Conservation (phyloP, 1,140 invertebrate genomes). For the Magallana angulata region DNA sequence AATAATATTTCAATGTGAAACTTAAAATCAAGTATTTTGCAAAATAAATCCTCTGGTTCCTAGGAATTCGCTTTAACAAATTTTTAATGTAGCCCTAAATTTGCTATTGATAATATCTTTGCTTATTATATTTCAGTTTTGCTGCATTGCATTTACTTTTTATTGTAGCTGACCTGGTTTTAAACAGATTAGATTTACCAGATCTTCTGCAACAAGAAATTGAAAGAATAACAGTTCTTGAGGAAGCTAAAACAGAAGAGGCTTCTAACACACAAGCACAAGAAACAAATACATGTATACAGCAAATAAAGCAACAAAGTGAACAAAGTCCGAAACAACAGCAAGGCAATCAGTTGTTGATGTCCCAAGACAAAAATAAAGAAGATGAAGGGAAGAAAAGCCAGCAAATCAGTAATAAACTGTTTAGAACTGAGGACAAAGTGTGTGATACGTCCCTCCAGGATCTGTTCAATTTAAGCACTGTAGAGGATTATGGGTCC, state of each 20-base stretch:
- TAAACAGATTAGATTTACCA: not conserved
- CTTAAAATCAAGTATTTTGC: no score
- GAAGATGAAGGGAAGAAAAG: not conserved
- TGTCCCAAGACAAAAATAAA: not conserved
- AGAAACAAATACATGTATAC: not conserved
- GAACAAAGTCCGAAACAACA: not conserved
- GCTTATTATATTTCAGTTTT: no score
- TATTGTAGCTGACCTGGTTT: constrained; percentile 2
- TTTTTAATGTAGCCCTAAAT: no score
- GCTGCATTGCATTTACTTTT: not conserved
- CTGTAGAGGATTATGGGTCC: not conserved
- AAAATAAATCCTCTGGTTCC: no score
- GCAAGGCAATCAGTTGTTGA: not conserved
- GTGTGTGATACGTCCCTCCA: constrained; percentile 6
- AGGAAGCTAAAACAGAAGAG: not conserved
- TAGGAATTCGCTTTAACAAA: no score
- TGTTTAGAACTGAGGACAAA: not conserved
- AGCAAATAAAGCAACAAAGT: not conserved
- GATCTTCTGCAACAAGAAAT: constrained; percentile 4
- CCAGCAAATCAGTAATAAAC: not conserved
- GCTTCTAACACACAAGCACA: not conserved
- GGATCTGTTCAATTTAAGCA: not conserved
- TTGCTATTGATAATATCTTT: no score
- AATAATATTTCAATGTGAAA: no score
- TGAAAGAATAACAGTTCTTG: not conserved